Conservation (phyloP, 1,140 invertebrate species). For the Nasonia longicornis region DNA sequence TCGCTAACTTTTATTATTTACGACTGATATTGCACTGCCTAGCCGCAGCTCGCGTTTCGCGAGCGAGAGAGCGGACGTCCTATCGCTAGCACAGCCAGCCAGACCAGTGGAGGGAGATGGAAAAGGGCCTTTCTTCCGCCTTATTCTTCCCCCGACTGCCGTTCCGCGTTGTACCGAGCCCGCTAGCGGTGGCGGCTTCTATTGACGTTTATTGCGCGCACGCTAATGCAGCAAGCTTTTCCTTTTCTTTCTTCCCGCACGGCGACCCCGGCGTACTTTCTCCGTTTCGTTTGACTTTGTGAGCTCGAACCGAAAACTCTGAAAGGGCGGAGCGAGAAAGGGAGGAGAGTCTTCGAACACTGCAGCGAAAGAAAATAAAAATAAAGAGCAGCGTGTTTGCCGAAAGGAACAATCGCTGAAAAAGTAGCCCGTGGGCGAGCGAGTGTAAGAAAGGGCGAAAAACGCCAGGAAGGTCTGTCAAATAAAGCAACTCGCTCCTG, state of each 20-base stretch:
- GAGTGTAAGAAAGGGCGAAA: background rate
- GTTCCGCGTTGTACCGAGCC: conserved; percentile 9
- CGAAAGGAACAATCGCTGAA: background rate
- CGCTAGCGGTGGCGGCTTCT: conserved; percentile 42
- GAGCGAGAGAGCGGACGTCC: conserved; percentile 34
- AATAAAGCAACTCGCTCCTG: conserved; percentile 27
- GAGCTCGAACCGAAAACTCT: too few relatives aligned
- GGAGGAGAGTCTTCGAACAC: background rate
- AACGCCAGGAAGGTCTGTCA: background rate
- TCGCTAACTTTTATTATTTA: conserved; percentile 72
- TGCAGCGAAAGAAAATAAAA: background rate
- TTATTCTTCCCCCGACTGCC: conserved; percentile 18
- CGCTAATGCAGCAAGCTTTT: conserved; percentile 21
- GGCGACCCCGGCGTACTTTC: background rate
- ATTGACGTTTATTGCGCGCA: conserved; percentile 48
- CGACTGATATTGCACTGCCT: conserved; percentile 68
- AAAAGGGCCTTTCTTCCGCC: conserved; percentile 23
- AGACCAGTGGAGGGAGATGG: background rate
- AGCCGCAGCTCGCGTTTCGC: conserved; percentile 34
- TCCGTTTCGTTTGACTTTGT: background rate
- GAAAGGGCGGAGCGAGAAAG: background rate
- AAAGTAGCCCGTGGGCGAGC: background rate
- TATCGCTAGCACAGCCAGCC: conserved; percentile 19
- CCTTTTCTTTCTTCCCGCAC: background rate
- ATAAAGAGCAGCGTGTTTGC: background rate